phyloP scores from a whole-genome alignment of 2,888 invertebrate genomes.

The Mythimna pallens region DNA sequence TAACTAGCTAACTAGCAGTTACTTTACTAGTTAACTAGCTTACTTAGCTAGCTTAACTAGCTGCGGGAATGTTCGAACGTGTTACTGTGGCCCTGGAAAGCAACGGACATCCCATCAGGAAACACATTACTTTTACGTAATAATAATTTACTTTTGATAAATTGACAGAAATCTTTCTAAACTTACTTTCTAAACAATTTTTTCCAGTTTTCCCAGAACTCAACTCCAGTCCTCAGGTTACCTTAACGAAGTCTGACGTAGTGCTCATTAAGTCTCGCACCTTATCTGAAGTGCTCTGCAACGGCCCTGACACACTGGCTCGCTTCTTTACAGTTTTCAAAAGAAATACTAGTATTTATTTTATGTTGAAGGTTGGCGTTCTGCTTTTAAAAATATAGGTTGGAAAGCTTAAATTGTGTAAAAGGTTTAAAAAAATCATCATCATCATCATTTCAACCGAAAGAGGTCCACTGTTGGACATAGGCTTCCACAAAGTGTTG shows the following conservation, averaged over 20 bases:
- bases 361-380: constrained; percentile 39
- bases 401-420: background rate
- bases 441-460: too few species aligned
- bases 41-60: too few species aligned
- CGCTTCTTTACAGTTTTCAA: constrained; percentile 64
- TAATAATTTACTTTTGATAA: background rate
- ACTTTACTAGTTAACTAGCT: too few species aligned
- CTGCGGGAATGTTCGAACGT: too few species aligned
- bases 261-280: constrained; percentile 76
- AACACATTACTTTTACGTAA: too few species aligned
- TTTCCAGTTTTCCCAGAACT: background rate
- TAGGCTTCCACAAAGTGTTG: too few species aligned
- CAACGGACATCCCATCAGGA: too few species aligned
- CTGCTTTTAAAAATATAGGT: constrained; percentile 19
- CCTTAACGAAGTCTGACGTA: constrained; percentile 63
- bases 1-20: too few species aligned
- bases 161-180: background rate
- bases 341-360: constrained; percentile 50
- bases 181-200: background rate
- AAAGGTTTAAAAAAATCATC: constrained; percentile 8
- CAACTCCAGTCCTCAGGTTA: constrained; percentile 45
- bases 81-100: too few species aligned
- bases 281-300: constrained; percentile 73
- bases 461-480: too few species aligned
- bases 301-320: constrained; percentile 83